Evolutionary conservation across 2,888 invertebrate genomes (phyloP), one percentile per base, ranked within the genome.

Genomic region (Platycheirus rosarum): DNA sequence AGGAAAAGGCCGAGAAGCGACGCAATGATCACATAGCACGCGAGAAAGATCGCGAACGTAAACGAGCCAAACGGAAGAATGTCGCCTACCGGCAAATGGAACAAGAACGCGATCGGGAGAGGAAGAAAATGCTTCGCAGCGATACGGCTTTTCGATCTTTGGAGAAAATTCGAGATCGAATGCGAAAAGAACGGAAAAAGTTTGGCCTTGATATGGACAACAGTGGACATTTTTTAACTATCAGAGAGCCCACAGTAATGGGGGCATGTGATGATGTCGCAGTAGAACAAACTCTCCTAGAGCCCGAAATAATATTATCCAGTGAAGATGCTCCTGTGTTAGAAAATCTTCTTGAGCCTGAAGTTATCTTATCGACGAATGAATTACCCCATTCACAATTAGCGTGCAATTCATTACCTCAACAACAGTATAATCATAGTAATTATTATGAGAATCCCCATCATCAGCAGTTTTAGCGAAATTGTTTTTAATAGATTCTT

Each of bases 121-220:
- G 89, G 2, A 89, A 89, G 73, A 89, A 89, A 79, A 87, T 88
- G 37, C 85, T 90, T n/a, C 86, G 89, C 8, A 88, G 88, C 29
- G 88, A 89, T 68, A 88, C 88, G 80, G 87, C 89, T 2, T 89
- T 89, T 53, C 84, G 89, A 3, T 88, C 88, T 65, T 78, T 89
- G 73, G 89, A 89, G 49, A 89, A 89, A 84, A 70, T 89, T 49
- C 89, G 90, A 42, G 90, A 89, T 85, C 89, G 89, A 78, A 88
- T 89, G 86, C 87, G 89, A 13, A 89, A 89, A 79, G 89, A 89
- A 69, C 88, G 89, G 6, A 89, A 89, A n/a, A 75, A 75, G 1
- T 75, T 46, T 4, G 65, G 57, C 13, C 35, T 37, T n/a, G 69
- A 74, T 3, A 2, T 49, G 1, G 46, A 51, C 13, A 53, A 8